Conservation (phyloP, 2,113 vertebrate genomes). For the Python bivittatus region DNA sequence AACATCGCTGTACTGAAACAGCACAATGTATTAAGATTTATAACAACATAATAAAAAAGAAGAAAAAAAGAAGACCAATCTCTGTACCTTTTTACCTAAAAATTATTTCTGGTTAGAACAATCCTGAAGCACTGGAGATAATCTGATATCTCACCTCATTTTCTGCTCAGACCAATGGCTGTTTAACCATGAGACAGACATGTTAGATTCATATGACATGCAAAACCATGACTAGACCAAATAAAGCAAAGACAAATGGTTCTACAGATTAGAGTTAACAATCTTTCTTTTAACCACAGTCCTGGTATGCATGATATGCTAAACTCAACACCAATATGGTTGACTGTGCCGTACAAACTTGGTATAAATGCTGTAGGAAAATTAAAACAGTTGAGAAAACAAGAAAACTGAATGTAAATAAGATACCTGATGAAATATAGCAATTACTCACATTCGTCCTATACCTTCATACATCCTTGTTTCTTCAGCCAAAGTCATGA, state of each 20-base stretch:
- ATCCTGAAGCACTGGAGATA: neutral
- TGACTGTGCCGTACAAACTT: neutral
- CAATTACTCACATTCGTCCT: conserved; percentile 90
- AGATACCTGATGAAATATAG: neutral
- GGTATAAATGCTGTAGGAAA: neutral
- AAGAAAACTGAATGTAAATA: neutral
- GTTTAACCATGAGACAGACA: neutral
- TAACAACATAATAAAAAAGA: too few relatives aligned
- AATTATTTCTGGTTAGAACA: neutral
- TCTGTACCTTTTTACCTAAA: too few relatives aligned
- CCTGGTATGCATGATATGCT: neutral
- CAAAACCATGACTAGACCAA: neutral
- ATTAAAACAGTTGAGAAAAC: neutral
- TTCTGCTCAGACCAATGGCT: neutral
- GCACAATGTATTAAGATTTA: too few relatives aligned
- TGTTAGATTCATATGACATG: neutral
- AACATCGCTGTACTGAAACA: too few relatives aligned
- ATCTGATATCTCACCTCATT: neutral
- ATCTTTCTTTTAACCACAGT: neutral
- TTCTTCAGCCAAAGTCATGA: conserved; percentile 81
- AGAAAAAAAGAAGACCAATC: too few relatives aligned
- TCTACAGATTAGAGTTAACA: neutral
- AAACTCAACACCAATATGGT: neutral
- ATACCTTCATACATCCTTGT: conserved; percentile 95
- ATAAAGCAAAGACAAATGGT: neutral